Base-by-base conservation (phyloP, 30 jellyfish, hydroid and myxozoan species). In the Aurelia coerulea region DNA sequence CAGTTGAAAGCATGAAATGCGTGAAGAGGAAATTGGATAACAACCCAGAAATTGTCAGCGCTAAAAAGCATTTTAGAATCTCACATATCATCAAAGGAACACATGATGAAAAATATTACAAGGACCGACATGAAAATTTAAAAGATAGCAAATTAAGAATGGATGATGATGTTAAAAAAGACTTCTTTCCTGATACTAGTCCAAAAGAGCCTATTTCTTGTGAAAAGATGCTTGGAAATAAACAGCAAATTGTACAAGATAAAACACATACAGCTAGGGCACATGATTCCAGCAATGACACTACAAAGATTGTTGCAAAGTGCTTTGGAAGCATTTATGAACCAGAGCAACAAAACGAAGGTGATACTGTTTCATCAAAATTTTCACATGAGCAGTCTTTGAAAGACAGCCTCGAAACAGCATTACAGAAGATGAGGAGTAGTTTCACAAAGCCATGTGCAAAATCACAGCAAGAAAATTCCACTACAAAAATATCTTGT, bases 371-470 rank as follows among this genome's bases (percentile, higher is more conserved):
- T 7, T 46, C 56, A 46, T 46, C 56, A 4, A 46, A 46, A 46
- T 46, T 46, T 53, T 23, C 72, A 51, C 95, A 86, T 76, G 90
- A 86, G 63, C 87, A 76, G 10, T 35, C 31, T 34, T 42, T 86
- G 42, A 59, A 86, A 13, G 41, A 77, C 39, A 76, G 95, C 60
- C 80, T 86, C 1, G 89, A 77, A 54, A 59, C 74, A 51, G 95
- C 95, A 32, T 59, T 86, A 34, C 34, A 86, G 56, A 46, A 46
- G 56, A 7, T 46, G 56, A 46, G 2, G 8, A 46, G 2, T 46
- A 46, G 56, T 9, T 46, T 46, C 2, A 46, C 56, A 46, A 46
- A 5, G 15, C 56, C 56, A 4, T 7, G 56, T 46, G 56, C 14
- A 46, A 46, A 46, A 9, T 46, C 56, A 46, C 15, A 46, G 15